phyloP scores from a whole-genome alignment of 2,888 invertebrate genomes.

The Drosophila pegasa region DNA sequence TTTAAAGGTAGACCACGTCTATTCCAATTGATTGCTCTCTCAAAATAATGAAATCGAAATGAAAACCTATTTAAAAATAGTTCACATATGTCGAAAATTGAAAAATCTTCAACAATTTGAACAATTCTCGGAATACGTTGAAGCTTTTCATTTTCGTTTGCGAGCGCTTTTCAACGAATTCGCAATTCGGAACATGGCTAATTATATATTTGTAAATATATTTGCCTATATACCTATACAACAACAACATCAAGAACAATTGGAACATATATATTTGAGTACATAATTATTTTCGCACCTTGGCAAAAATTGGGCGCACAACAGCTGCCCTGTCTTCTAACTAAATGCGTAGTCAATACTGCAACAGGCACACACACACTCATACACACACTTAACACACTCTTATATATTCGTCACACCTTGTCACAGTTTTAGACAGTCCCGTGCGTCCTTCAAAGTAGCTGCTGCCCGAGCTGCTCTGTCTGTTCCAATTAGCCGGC shows the following conservation, averaged over 20 bases:
- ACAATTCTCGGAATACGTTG: conserved; percentile 16
- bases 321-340: conserved; percentile 28
- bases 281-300: conserved; percentile 65
- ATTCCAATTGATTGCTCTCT: conserved; percentile 6
- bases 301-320: conserved; percentile 38
- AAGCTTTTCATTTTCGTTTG: conserved; percentile 11
- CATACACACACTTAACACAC: neutral
- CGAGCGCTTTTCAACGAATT: conserved; percentile 22
- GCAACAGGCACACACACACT: conserved; percentile 30
- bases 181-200: conserved; percentile 31
- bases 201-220: conserved; percentile 50
- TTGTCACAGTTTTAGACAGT: conserved; percentile 57
- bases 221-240: conserved; percentile 45
- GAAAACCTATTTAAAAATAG: conserved; percentile 16
- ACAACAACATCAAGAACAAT: conserved; percentile 24
- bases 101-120: conserved; percentile 8
- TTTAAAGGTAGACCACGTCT: neutral
- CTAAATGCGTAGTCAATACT: conserved; percentile 58
- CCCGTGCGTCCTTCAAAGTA: conserved; percentile 66
- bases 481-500: conserved; percentile 74
- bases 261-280: conserved; percentile 29
- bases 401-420: conserved; percentile 52
- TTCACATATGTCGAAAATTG: conserved; percentile 7
- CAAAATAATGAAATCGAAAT: conserved; percentile 2
- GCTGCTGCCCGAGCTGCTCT: conserved; percentile 38